Percentiles rank a stretch among this genome's conserved stretches.
phyloP scores from a whole-genome alignment of 2,113 vertebrate genomes.

The Microtus montanus region DNA sequence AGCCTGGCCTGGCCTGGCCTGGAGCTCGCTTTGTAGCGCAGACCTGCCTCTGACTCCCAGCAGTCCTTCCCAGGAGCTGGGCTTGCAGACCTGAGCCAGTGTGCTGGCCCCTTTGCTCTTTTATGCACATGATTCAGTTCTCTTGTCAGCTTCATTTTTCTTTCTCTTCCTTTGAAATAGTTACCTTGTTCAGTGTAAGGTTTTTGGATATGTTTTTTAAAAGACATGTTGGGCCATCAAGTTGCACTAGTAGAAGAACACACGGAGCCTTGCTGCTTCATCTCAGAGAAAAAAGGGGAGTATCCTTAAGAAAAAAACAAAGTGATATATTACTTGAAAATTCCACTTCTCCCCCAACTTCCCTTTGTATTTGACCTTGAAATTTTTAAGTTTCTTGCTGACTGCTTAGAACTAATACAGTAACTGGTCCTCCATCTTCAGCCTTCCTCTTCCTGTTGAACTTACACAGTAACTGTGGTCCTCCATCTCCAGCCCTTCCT shows the following conservation, averaged over 20 bases:
- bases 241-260: background rate
- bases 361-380: slow-evolving; percentile 10
- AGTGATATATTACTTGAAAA: background rate
- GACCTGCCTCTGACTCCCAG: background rate
- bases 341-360: background rate
- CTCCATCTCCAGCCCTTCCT: background rate
- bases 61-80: background rate
- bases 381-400: background rate
- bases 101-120: background rate
- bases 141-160: background rate
- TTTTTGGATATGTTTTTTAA: background rate
- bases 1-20: background rate
- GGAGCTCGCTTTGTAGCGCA: background rate
- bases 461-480: background rate
- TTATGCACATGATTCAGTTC: background rate
- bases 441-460: background rate
- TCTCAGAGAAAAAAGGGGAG: background rate
- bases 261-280: background rate
- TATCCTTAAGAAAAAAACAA: background rate
- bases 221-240: background rate
- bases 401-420: background rate
- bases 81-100: background rate
- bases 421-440: background rate
- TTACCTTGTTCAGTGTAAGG: too few species aligned
- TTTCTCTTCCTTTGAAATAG: background rate